Evolutionary conservation across 2,888 invertebrate genomes (phyloP).

Genomic region (Drosophila fulvimacula): DNA sequence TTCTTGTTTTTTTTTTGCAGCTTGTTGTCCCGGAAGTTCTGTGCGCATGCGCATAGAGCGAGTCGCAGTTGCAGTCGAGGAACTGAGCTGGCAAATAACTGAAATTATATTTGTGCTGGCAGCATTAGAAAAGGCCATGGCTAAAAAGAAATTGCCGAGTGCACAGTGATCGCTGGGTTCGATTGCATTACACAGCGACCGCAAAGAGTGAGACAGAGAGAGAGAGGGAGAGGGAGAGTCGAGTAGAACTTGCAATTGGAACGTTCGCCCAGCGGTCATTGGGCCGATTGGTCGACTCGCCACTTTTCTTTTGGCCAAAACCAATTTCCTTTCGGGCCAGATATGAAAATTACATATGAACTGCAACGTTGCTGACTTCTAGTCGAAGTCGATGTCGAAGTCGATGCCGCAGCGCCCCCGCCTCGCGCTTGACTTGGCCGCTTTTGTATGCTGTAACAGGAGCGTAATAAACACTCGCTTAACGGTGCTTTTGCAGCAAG

Average conservation of each 20-base stretch:
- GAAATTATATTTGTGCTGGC: conserved; percentile 68
- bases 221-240: neutral
- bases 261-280: conserved; percentile 62
- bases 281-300: conserved; percentile 64
- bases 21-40: conserved; percentile 75
- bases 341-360: conserved; percentile 67
- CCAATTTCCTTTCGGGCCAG: conserved; percentile 58
- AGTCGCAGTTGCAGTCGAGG: conserved; percentile 48
- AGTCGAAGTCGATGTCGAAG: neutral
- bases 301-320: conserved; percentile 53
- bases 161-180: conserved; percentile 53
- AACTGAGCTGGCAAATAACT: conserved; percentile 74
- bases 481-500: conserved; percentile 65
- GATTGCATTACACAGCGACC: conserved; percentile 30
- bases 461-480: conserved; percentile 76
- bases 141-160: conserved; percentile 61
- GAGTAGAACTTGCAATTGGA: conserved; percentile 42
- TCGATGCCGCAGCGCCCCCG: neutral
- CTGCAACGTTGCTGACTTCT: conserved; percentile 17
- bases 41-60: conserved; percentile 72
- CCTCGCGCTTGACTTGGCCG: conserved; percentile 48
- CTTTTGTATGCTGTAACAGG: conserved; percentile 77
- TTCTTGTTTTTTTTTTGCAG: conserved; percentile 45
- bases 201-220: neutral
- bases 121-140: conserved; percentile 56